Percentiles rank a stretch among this genome's conserved stretches.
Evolutionary conservation across 2,113 vertebrate genomes (phyloP).

Genomic region (Stegastes partitus): DNA sequence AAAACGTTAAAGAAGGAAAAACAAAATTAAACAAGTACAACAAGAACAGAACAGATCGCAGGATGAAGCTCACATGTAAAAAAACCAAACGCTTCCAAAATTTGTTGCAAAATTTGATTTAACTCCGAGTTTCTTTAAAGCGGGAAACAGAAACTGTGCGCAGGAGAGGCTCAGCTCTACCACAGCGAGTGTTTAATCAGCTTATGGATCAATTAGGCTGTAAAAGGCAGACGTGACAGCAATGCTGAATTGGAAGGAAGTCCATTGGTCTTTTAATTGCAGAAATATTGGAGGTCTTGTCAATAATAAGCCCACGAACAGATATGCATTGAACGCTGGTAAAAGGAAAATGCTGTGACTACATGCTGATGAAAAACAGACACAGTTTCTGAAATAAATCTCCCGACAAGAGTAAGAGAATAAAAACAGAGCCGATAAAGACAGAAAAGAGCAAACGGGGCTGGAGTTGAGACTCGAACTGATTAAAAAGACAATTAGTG

Average conservation of each 20-base stretch:
- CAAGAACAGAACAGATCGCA: conserved; percentile 2
- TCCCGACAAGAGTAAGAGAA: conserved; percentile 29
- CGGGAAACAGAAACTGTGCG: conserved; percentile 26
- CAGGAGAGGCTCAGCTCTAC: conserved; percentile 40
- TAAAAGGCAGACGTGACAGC: conserved; percentile 19
- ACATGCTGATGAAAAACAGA: conserved; percentile 77
- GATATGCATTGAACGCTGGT: conserved; percentile 54
- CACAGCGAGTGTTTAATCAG: conserved; percentile 55
- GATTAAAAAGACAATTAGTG: conserved; percentile 75
- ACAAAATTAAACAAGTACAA: conserved; percentile 36
- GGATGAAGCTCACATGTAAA: conserved; percentile 25
- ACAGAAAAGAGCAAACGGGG: conserved; percentile 46
- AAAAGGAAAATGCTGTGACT: conserved; percentile 58
- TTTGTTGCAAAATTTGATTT: not conserved
- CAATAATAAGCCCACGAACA: conserved; percentile 59
- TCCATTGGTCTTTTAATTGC: conserved; percentile 21
- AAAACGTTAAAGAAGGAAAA: conserved; percentile 41
- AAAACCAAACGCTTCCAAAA: not conserved
- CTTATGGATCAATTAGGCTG: conserved; percentile 59
- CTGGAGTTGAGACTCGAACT: conserved; percentile 73
- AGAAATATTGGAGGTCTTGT: conserved; percentile 42
- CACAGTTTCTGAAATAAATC: conserved; percentile 62
- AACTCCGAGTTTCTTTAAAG: conserved; percentile 22
- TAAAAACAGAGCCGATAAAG: conserved; percentile 38
- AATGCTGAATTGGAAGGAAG: conserved; percentile 16